Evolutionary conservation across 2,797 vertebrate species (phyloP).

Genomic region (Todus mexicanus): DNA sequence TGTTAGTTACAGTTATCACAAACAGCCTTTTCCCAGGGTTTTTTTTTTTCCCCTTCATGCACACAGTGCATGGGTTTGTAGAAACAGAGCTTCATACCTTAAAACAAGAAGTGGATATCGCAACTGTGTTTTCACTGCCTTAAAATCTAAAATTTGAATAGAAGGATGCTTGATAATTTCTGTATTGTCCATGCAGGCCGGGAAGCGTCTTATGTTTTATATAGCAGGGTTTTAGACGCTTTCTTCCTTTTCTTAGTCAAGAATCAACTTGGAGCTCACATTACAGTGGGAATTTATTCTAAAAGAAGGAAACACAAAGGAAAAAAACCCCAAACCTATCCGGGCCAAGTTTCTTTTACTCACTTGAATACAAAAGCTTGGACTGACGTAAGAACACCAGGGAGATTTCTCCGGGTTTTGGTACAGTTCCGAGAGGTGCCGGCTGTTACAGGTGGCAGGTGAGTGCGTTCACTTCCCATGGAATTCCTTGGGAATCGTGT

Average conservation of each 20-base stretch:
- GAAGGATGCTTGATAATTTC: conserved; percentile 18
- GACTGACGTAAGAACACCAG: not conserved
- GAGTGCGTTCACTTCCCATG: not conserved
- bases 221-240: not conserved
- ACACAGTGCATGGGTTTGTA: conserved; percentile 68
- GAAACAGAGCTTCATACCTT: conserved; percentile 47
- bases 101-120: not conserved
- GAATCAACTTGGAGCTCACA: not conserved
- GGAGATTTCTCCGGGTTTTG: not conserved
- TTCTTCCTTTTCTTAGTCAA: not conserved
- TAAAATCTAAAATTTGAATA: not conserved
- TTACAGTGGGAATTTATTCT: not conserved
- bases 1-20: conserved; percentile 74
- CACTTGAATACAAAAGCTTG: not conserved
- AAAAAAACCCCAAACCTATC: not conserved
- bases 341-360: not conserved
- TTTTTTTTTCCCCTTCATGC: conserved; percentile 30
- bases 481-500: not conserved
- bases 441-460: not conserved
- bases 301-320: not conserved
- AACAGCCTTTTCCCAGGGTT: conserved; percentile 30
- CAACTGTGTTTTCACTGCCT: not conserved
- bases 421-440: not conserved
- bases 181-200: not conserved
- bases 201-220: too few relatives aligned